Conservation (phyloP, 2,888 invertebrate species). For the Athetis lepigone region DNA sequence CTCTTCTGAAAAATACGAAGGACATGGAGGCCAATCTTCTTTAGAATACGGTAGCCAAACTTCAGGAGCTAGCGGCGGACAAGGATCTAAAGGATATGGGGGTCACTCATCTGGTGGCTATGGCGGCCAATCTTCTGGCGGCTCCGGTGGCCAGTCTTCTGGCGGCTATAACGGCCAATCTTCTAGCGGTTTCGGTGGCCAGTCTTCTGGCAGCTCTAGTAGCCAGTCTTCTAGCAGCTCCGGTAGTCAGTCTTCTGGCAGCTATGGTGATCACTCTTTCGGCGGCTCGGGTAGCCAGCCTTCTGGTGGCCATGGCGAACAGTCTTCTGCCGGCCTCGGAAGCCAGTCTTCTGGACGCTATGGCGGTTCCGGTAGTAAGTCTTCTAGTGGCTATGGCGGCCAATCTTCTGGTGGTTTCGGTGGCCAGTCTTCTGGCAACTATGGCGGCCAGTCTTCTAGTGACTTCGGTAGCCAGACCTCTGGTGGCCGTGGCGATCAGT, state of each 20-base stretch:
- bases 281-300: not conserved
- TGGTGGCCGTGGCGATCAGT: slow-evolving; percentile 1
- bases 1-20: slow-evolving; percentile 13
- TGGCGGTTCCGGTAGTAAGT: slow-evolving; percentile 2
- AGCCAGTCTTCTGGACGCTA: slow-evolving; percentile 11
- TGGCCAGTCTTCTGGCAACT: slow-evolving; percentile 11
- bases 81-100: slow-evolving; percentile 12
- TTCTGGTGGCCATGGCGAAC: slow-evolving; percentile 9
- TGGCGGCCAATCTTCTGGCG: not conserved
- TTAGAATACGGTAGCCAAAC: slow-evolving; percentile 21
- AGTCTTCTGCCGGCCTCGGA: not conserved
- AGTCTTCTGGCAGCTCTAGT: slow-evolving; percentile 8
- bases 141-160: slow-evolving; percentile 10
- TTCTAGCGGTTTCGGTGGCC: slow-evolving; percentile 3
- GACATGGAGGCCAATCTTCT: slow-evolving; percentile 13
- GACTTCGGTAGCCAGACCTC: slow-evolving; percentile 6
- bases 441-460: not conserved
- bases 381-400: not conserved
- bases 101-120: slow-evolving; percentile 12
- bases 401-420: slow-evolving; percentile 6
- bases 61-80: slow-evolving; percentile 3
- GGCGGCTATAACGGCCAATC: not conserved
- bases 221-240: not conserved
- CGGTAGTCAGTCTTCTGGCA: slow-evolving; percentile 12
- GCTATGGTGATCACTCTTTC: not conserved